phyloP scores from a whole-genome alignment of 2,797 vertebrate genomes.

The Protonibea diacanthus region DNA sequence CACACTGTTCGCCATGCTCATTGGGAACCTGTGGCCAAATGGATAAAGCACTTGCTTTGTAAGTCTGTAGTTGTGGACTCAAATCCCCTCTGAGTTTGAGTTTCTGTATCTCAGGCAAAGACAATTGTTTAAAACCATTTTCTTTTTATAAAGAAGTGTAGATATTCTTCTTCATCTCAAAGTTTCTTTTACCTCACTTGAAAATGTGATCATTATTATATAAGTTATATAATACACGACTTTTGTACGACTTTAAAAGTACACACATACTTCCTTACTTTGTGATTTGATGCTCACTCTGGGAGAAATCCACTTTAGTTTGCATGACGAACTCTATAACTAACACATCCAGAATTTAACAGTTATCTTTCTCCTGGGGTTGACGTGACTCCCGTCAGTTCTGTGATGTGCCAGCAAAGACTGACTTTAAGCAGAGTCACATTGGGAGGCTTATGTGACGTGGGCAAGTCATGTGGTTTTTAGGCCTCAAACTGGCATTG shows the following conservation, averaged over 20 bases:
- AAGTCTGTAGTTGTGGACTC: too few species aligned
- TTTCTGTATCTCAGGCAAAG: too few species aligned
- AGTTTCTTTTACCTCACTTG: neutral
- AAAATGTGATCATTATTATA: neutral
- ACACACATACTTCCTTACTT: neutral
- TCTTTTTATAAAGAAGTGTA: too few species aligned
- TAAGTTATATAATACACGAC: too few species aligned
- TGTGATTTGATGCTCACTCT: too few species aligned
- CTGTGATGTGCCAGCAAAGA: conserved; percentile 7
- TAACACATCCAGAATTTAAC: neutral
- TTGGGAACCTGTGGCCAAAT: too few species aligned
- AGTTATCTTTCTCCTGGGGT: neutral
- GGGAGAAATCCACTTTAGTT: neutral
- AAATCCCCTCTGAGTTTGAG: too few species aligned
- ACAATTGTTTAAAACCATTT: too few species aligned
- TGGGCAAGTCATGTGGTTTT: conserved; percentile 60
- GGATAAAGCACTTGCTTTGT: too few species aligned
- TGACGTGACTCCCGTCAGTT: neutral
- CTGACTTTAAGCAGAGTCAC: conserved; percentile 77
- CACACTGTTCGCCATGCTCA: too few species aligned
- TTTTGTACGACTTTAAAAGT: neutral
- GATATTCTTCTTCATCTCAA: too few species aligned
- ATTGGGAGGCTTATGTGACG: conserved; percentile 53
- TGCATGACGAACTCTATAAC: neutral
- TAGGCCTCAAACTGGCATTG: neutral